Evolutionary conservation across 2,888 invertebrate species (phyloP), one percentile per base, ranked within the genome.

Genomic region (Napeogenes inachia): DNA sequence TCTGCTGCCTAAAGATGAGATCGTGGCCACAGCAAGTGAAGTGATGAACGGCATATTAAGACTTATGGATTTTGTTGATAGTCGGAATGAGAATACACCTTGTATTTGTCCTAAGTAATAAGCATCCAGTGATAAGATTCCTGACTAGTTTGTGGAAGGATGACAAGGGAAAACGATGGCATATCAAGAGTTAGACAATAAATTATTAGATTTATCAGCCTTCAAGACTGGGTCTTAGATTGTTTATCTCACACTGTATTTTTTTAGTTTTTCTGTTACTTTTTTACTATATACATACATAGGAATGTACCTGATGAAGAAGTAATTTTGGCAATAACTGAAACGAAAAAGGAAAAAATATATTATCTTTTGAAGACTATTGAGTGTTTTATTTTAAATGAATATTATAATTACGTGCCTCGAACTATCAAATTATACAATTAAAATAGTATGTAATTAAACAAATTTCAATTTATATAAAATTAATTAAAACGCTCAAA

Each of bases 1-100:
- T 64, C 75, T 88, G 0, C 71, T 89, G 0, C 89, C 89, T 0
- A 84, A 80, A 63, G 87, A 86, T 38, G 81, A 87, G 62, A 89
- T 89, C 13, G 46, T 82, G 2, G 61, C 73, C 0, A 85, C 87
- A 0, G 77, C 84, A 0, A 46, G 62, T 3, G 89, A 89, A 69
- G 75, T 80, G 0, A 62, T 79, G 47, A 78, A 68, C 38, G 88
- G 85, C 2, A 77, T 90, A 0, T 42, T 80, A 4, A 75, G 75
- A 6, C 75, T 89, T 0, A 78, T 89, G 80, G 79, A 84, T 2
- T 87, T 82, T 57, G 75, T 87, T 0, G 87, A 89, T 55, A 75
- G 58, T 45, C 62, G 70, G 33, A 64, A 60, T 45, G 64, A 59
- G 55, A 67, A 68, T 53, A 61, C 66, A 68, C 67, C 70, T 2